phyloP scores from a whole-genome alignment of 2,797 vertebrate genomes.

The Poeciliopsis presidionis region DNA sequence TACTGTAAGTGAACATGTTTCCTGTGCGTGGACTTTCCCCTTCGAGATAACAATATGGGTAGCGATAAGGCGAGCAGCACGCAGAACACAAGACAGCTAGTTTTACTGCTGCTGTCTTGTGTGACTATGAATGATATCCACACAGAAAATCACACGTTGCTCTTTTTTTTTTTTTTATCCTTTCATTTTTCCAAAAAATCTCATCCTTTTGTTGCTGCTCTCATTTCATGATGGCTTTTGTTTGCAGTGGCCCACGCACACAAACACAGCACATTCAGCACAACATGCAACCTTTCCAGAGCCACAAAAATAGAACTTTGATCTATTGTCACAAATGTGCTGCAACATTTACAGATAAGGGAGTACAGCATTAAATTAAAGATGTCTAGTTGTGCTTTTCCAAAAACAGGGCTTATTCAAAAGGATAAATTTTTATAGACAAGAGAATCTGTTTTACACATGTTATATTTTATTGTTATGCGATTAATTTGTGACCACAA shows the following conservation, averaged over 20 bases:
- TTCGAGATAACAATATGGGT: constrained; percentile 56
- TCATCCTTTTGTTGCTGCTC: constrained; percentile 42
- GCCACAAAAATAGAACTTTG: constrained; percentile 60
- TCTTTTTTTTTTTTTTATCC: neutral
- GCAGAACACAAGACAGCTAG: constrained; percentile 9
- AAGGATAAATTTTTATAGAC: constrained; percentile 44
- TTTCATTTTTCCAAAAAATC: constrained; percentile 22
- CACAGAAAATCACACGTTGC: constrained; percentile 4
- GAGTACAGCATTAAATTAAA: constrained; percentile 36
- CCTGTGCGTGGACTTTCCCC: constrained; percentile 75
- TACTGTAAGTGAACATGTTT: constrained; percentile 71
- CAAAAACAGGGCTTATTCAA: constrained; percentile 64
- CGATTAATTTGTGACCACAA: constrained; percentile 67
- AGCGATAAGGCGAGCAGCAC: constrained; percentile 45
- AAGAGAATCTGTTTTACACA: constrained; percentile 45
- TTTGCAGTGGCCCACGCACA: constrained; percentile 61
- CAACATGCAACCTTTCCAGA: constrained; percentile 37
- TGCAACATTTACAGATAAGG: constrained; percentile 55
- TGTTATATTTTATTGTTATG: constrained; percentile 41
- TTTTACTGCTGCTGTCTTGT: constrained; percentile 28
- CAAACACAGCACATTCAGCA: constrained; percentile 35
- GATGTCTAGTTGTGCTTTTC: constrained; percentile 47
- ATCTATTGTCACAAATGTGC: constrained; percentile 51
- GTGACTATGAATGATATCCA: constrained; percentile 19
- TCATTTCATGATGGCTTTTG: constrained; percentile 60